These are phyloP conservation scores for Alca torda DNA, from an alignment of 2,797 vertebrate genomes.

Conservation along the genomic window DNA sequence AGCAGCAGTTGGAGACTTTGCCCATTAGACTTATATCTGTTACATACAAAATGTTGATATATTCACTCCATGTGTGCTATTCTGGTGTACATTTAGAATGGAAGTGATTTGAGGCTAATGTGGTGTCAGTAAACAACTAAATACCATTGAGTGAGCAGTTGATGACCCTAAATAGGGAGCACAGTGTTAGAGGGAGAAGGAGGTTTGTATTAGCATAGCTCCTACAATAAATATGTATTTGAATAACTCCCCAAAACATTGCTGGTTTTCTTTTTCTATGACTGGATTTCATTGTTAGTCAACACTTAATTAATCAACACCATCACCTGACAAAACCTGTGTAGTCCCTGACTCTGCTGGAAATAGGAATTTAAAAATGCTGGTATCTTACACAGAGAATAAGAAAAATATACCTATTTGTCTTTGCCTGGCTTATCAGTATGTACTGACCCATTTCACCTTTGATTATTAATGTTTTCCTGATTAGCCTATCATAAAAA, in stretches of 20 bases:
- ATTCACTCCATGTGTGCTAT: neutral
- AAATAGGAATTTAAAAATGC: neutral
- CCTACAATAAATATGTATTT: neutral
- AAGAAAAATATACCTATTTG: neutral
- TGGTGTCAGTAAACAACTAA: neutral
- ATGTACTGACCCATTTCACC: neutral
- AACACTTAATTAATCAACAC: neutral
- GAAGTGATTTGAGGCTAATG: neutral
- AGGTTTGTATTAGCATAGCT: neutral
- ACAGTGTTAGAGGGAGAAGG: neutral
- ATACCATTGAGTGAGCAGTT: neutral
- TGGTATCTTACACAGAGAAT: neutral
- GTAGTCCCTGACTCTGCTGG: neutral
- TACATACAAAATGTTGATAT: neutral
- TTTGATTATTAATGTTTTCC: neutral
- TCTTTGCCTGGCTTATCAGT: neutral
- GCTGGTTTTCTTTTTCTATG: neutral
- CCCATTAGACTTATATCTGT: neutral
- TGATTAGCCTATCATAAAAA: neutral
- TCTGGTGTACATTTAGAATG: neutral
- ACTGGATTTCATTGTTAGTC: neutral
- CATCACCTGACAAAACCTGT: neutral
- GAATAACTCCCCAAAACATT: neutral
- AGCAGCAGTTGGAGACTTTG: constrained; percentile 41
- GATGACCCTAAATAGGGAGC: neutral